Evolutionary conservation across 2,113 vertebrate species (phyloP), one percentile per base, ranked within the genome.

Genomic region (Sciurus niger): DNA sequence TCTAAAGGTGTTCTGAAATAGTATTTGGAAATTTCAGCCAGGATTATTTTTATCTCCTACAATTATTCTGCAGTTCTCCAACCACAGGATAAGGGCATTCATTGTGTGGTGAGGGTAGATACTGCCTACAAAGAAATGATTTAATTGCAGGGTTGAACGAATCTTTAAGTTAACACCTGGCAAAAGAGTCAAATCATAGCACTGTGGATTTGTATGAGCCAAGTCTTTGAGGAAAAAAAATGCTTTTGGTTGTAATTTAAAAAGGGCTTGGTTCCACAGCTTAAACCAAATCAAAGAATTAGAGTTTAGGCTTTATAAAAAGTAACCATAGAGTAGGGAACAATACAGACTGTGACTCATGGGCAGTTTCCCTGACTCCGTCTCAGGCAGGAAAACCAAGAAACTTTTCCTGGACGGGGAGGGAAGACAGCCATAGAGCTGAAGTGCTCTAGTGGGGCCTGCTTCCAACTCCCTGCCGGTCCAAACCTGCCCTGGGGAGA

Each of bases 221-320:
- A 96, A 86, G 65, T 25, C 53, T 93, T 77, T 89, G 60, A 93
- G 20, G 84, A 46, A 94, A 40, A 40, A 46, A 89, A 95, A 68
- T 20, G 30, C 46, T 88, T 84, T 89, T 90, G 76, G 94, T 96
- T 84, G 90, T 43, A 74, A 79, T 79, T 89, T 68, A 78, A 85
- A 74, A 58, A 95, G 51, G 79, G 53, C 46, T 91, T 94, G 30
- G 30, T 92, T 96, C 46, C 92, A 96, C 82, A 93, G 32, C 80
- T 60, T 82, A 73, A 93, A 43, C 13, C 7, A 34, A 67, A 83
- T 13, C 40, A 11, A 53, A 84, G 80, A 53, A 86, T 67, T 22
- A 51, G 84, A 91, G 37, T 93, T 67, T 78, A 91, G 22, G 55
- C 90, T 96, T 96, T 89, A 82, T 51, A 94, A 80, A 80, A 89